Evolutionary conservation across 2,797 vertebrate species (phyloP).

Genomic region (Tolypeutes matacus): DNA sequence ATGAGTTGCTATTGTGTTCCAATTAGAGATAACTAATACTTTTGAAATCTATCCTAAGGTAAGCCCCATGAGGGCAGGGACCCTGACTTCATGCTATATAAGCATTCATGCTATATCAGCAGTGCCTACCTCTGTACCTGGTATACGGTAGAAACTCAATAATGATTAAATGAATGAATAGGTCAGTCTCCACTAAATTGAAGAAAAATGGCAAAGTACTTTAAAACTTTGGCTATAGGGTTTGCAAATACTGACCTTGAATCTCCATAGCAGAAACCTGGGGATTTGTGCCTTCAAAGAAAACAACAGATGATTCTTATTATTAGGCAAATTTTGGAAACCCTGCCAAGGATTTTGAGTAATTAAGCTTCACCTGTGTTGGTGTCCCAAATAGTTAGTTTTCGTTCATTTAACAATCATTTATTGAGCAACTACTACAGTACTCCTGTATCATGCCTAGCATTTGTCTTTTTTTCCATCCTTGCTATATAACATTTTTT

Average conservation of each 20-base stretch:
- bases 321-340: conserved; percentile 49
- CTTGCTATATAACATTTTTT: background rate
- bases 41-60: background rate
- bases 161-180: background rate
- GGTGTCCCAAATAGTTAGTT: background rate
- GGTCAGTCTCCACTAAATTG: background rate
- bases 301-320: conserved; percentile 34
- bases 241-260: conserved; percentile 49
- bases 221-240: background rate
- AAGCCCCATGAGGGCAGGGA: background rate
- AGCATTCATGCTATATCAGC: background rate
- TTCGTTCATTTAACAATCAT: background rate
- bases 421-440: conserved; percentile 63
- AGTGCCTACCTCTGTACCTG: background rate
- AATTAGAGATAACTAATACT: background rate
- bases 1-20: background rate
- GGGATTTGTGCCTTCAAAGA: conserved; percentile 50
- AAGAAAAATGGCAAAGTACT: conserved; percentile 28
- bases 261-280: background rate
- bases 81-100: background rate
- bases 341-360: background rate
- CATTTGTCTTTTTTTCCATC: background rate
- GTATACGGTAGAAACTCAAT: background rate
- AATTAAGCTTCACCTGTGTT: background rate
- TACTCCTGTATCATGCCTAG: conserved; percentile 29